These are phyloP conservation scores for Phymatocera aterrima DNA, from an alignment of 2,888 invertebrate species.

Conservation along the genomic window DNA sequence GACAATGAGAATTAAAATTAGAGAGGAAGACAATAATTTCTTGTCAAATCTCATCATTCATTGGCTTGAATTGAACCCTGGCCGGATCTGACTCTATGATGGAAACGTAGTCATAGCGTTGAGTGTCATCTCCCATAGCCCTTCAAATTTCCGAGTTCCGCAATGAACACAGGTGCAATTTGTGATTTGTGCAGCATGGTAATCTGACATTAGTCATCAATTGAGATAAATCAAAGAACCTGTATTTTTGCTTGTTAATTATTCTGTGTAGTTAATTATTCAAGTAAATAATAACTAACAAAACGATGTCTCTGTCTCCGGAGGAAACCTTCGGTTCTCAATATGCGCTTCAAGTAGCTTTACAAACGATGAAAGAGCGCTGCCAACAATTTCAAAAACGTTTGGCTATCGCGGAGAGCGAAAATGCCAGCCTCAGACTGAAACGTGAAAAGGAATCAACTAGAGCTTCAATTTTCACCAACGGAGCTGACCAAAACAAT, in stretches of 20 bases:
- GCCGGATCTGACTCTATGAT: no score
- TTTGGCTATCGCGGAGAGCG: slow-evolving; percentile 83
- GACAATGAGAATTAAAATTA: no score
- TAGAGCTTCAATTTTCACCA: slow-evolving; percentile 49
- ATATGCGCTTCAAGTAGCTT: slow-evolving; percentile 84
- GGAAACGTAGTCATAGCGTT: no score
- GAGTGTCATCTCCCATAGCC: no score
- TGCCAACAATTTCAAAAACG: slow-evolving; percentile 86
- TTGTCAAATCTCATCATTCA: no score
- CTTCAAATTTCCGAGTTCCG: no score
- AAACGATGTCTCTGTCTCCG: slow-evolving; percentile 34
- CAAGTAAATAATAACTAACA: neutral
- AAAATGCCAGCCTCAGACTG: slow-evolving; percentile 82
- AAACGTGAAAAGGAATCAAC: slow-evolving; percentile 66
- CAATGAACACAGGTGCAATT: neutral
- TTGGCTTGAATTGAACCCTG: no score
- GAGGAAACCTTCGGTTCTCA: slow-evolving; percentile 65
- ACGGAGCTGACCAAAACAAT: slow-evolving; percentile 53
- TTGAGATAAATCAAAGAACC: neutral
- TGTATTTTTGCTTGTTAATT: neutral
- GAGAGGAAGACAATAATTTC: no score
- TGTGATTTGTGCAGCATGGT: neutral
- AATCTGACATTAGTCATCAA: neutral
- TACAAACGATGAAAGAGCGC: slow-evolving; percentile 89
- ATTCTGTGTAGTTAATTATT: neutral